Evolutionary conservation across 2,888 invertebrate genomes (phyloP).

Genomic region (Scaptomyza caliginosa): DNA sequence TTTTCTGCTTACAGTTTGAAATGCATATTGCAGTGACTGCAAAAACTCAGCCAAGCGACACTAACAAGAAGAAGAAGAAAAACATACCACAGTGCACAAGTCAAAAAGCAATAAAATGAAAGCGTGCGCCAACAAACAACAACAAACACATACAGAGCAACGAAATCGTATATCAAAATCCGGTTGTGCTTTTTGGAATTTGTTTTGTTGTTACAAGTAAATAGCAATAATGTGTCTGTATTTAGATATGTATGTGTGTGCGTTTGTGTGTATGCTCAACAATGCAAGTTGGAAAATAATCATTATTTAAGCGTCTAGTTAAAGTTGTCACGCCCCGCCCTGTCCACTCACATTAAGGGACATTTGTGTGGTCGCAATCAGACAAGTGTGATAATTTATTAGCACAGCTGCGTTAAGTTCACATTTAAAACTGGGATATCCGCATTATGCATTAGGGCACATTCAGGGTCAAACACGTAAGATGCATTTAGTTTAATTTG

Average conservation of each 20-base stretch:
- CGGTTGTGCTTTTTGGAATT: conserved; percentile 58
- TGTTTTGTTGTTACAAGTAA: conserved; percentile 39
- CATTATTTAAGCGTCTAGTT: conserved; percentile 26
- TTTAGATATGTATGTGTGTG: conserved; percentile 25
- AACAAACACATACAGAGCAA: conserved; percentile 31
- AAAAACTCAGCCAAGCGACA: conserved; percentile 48
- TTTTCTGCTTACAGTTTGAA: conserved; percentile 45
- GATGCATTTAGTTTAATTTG: too few species aligned
- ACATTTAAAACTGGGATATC: not conserved
- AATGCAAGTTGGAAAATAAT: conserved; percentile 18
- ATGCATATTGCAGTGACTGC: conserved; percentile 46
- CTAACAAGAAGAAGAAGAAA: conserved; percentile 27
- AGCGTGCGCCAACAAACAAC: conserved; percentile 40
- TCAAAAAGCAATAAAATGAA: conserved; percentile 59
- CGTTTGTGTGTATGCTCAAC: too few species aligned
- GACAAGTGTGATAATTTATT: conserved; percentile 6
- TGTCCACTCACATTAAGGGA: not conserved
- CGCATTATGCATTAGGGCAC: not conserved
- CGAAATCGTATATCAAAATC: conserved; percentile 61
- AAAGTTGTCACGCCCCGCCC: not conserved
- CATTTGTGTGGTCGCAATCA: not conserved
- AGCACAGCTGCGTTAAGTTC: not conserved
- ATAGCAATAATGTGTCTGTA: conserved; percentile 37
- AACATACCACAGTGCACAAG: conserved; percentile 24
- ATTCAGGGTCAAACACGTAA: not conserved